Base-by-base conservation (phyloP, 1,140 invertebrate genomes). In the Bombyx mandarina region DNA sequence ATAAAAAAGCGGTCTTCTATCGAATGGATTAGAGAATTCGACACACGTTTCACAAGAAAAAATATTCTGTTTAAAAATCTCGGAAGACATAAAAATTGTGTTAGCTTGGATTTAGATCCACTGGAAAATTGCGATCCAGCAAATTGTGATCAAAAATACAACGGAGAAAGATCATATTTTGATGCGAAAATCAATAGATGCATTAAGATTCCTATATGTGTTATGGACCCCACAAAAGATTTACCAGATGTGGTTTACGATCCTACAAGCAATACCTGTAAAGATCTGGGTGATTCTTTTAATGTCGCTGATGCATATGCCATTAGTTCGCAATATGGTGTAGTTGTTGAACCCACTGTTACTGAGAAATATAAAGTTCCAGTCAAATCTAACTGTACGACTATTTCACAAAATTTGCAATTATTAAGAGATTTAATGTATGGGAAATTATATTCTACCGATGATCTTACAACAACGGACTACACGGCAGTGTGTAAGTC, bases 331-430 rank as follows among this genome's bases (percentile, higher is more conserved):
- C 78, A 78, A 12, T 61, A 77, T 5, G 72, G 73, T 2, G 68
- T 69, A 4, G 60, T 77, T 4, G 72, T 58, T 5, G 58, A 67
- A 35, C 9, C 59, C 26, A 45, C 59, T n/a, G 8, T 59, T 26
- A n/a, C 3, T 7, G 48, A 71, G 8, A 8, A 52, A 12, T 7
- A 58, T 22, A 69, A 67, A 50, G 50, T 79, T 3, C 57, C 72
- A 53, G 35, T 81, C 6, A 65, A 65, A 51, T 75, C 77, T 6
- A 82, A 86, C 52, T 77, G 74, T 56, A 69, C 79, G 4, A 82
- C 81, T 2, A 76, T 86, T 63, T 86, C 82, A 8, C 72, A 86
- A 62, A 78, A 82, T 60, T 43, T 86, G n/a, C 56, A 65, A 7
- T 62, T 83, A 12, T 45, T 86, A 45, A 63, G 58, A 55, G 81